Evolutionary conservation across 1,140 invertebrate genomes (phyloP), one percentile per base, ranked within the genome.

Genomic region (Macrobrachium nipponense): DNA sequence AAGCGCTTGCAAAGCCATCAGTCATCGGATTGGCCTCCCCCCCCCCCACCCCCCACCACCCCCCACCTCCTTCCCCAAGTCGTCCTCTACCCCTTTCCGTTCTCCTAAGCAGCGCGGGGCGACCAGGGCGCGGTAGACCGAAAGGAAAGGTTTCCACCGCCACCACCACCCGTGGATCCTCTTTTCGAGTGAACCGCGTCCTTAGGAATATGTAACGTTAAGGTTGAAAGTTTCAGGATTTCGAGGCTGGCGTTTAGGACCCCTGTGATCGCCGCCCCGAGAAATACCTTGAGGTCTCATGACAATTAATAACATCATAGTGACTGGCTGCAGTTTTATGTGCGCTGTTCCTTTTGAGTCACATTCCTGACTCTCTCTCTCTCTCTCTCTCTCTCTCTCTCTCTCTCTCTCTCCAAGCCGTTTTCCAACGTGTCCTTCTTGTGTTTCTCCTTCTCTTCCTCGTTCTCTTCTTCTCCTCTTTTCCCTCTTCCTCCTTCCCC

Each of bases 311-410:
- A 86, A 86, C 83, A 72, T 51, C 44, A 66, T 68, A 59, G 76
- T 76, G 83, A 36, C 83, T 86, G 70, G 79, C 83, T 86, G 83
- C 83, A 80, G 83, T 79, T 86, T 86, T 86, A 86, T 86, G 76
- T 80, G 83, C 68, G 59, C 12, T 51, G 12, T 51, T 51, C 51
- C 12, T 51, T 51, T 51, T 51, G 12, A 51, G 51, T 51, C 12
- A 51, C 0, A 51, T 51, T 51, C 51, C 51, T 51, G 51, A 2
- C 51, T 12, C 0, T 3, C 12, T 6, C 12, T 51, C 8, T 51
- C 0, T 51, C 8, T 12, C 5, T 51, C 8, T 51, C 8, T 51
- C 51, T 51, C 5, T 10, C 44, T 51, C 44, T n/a, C n/a, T n/a
- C n/a, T n/a, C n/a, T n/a, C n/a, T n/a, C n/a, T n/a, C n/a, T n/a